phyloP scores from a whole-genome alignment of 2,113 vertebrate genomes.

The Corvus hawaiiensis region DNA sequence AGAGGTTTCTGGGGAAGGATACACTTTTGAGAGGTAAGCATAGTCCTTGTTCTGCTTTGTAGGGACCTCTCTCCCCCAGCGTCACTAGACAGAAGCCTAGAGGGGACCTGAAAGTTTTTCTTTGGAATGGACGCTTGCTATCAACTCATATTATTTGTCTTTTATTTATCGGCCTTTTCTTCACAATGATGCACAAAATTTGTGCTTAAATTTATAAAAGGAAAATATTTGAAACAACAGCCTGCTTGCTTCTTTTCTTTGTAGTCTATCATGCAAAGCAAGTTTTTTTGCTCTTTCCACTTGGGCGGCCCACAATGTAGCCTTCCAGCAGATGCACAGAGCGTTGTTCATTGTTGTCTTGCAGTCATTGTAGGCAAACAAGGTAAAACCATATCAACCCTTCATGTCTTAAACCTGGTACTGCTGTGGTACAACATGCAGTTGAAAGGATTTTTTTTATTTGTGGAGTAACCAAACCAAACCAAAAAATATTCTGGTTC shows the following conservation, averaged over 20 bases:
- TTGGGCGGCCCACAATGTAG: too few relatives aligned
- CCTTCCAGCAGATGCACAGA: not conserved
- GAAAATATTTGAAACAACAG: not conserved
- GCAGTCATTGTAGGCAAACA: not conserved
- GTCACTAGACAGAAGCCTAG: not conserved
- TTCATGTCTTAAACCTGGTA: not conserved
- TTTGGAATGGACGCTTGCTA: too few relatives aligned
- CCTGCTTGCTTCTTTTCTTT: not conserved
- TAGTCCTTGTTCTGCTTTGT: not conserved
- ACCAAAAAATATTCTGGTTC: not conserved
- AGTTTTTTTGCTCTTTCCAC: not conserved
- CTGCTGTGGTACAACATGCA: not conserved
- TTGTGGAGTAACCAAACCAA: not conserved
- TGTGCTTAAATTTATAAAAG: not conserved
- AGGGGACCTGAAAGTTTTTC: not conserved
- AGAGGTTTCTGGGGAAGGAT: not conserved
- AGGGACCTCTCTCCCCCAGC: too few relatives aligned
- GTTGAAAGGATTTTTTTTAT: not conserved
- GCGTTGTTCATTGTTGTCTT: not conserved
- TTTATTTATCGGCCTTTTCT: not conserved
- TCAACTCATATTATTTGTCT: not conserved
- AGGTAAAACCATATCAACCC: not conserved
- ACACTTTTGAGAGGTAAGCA: not conserved
- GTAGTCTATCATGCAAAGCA: not conserved
- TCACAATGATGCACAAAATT: not conserved